A percentile compares a stretch with the other conserved stretches of the same genome.
These are phyloP conservation scores for Denticeps clupeoides DNA, from an alignment of 2,797 vertebrate genomes.

Conservation along the genomic window DNA sequence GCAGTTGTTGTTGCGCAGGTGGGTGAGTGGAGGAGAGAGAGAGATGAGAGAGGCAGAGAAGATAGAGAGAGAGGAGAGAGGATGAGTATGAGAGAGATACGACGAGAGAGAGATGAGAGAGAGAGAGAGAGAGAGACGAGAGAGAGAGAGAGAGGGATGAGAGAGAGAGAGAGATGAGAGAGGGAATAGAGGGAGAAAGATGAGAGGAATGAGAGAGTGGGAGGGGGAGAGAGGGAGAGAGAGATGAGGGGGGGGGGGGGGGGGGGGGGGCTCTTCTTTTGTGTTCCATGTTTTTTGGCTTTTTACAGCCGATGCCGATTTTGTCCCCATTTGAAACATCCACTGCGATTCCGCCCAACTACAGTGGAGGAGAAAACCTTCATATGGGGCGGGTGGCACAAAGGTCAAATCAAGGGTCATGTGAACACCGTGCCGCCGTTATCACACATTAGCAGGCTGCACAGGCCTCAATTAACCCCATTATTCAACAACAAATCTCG, in stretches of 20 bases:
- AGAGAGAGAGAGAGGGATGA: not conserved
- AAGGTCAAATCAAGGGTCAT: no score
- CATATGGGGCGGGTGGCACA: no score
- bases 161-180: no score
- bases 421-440: no score
- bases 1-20: not conserved
- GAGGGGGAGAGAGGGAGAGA: not conserved
- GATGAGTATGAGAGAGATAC: not conserved
- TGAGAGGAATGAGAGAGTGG: not conserved
- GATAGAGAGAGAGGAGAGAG: not conserved
- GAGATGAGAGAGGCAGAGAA: no score
- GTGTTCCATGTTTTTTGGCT: constrained; percentile 26
- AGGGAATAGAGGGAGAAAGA: not conserved
- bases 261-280: constrained; percentile 18
- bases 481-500: no score
- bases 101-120: not conserved
- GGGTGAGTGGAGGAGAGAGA: not conserved
- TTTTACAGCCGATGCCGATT: constrained; percentile 40
- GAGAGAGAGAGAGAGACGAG: not conserved
- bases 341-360: constrained; percentile 15
- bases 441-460: no score
- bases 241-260: not conserved
- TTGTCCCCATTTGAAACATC: constrained; percentile 26
- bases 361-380: no score
- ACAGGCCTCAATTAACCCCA: no score